Base-by-base conservation (phyloP, 2,113 vertebrate species). In the Polypterus senegalus region DNA sequence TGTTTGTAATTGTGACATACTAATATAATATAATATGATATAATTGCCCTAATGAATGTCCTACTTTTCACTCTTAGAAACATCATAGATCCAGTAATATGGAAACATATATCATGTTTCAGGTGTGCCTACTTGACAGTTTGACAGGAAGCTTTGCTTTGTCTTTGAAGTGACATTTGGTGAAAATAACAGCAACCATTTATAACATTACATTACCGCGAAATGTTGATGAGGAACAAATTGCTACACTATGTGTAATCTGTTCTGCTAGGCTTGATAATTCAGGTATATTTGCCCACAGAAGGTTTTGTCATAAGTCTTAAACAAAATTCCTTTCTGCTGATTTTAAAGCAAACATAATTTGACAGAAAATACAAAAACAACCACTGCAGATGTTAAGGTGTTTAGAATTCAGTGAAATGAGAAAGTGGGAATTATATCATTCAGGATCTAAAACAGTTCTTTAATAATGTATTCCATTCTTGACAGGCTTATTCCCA, bases 401-500 rank as follows among this genome's bases (percentile, higher is more conserved):
- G 9, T 49, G 44, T 61, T 27, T 11, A 51, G 46, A 52, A 58
- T 58, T 58, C 55, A 9, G 48, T 48, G 27, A 27, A 66, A 49
- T 62, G 56, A 48, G 54, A 58, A 57, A 52, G 60, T 48, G 46
- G 51, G 4, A 54, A 58, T 62, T 43, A 53, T 49, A 56, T 66
- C 55, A 47, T 11, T 56, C 52, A 57, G 43, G 54, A 58, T 61
- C 52, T 60, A 47, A 65, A 60, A 60, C 51, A 65, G 8, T 58
- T 27, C 54, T 66, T 66, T 49, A 57, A 66, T 66, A 61, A 66
- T 57, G 47, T 49, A 57, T 66, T 57, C 7, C 7, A 55, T 61
- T 61, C 51, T 66, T 46, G 43, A 66, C 55, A 53, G 48, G 10
- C 47, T 47, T 66, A 49, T 62, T 49, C 60, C 54, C 61, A 49